These are phyloP conservation scores for Amphibalanus amphitrite DNA, from an alignment of 1,140 invertebrate genomes.

Conservation along the genomic window DNA sequence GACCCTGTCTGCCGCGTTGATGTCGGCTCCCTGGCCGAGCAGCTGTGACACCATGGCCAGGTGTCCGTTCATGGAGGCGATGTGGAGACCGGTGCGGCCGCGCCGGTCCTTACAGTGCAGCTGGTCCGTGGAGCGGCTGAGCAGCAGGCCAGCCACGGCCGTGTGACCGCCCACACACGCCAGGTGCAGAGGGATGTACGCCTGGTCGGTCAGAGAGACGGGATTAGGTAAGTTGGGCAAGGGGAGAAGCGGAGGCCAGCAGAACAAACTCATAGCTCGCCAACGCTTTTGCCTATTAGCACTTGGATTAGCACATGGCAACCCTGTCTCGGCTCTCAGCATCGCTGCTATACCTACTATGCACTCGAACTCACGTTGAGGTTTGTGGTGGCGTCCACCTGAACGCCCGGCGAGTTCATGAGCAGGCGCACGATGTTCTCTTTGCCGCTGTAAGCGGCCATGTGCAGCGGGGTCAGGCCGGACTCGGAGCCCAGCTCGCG, in stretches of 20 bases:
- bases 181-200: slow-evolving; percentile 83
- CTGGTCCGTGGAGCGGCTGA: slow-evolving; percentile 83
- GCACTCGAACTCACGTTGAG: slow-evolving; percentile 49
- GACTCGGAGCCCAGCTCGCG: slow-evolving; percentile 74
- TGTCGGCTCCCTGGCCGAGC: slow-evolving; percentile 90
- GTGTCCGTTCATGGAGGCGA: slow-evolving; percentile 88
- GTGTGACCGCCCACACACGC: slow-evolving; percentile 92
- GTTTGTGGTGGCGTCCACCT: slow-evolving; percentile 80
- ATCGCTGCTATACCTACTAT: too few relatives aligned
- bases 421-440: slow-evolving; percentile 90
- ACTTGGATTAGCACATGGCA: too few relatives aligned
- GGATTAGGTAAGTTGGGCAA: too few relatives aligned
- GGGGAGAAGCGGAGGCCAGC: too few relatives aligned
- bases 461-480: slow-evolving; percentile 84
- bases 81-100: slow-evolving; percentile 90
- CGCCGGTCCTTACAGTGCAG: slow-evolving; percentile 61
- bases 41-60: slow-evolving; percentile 95
- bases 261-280: too few relatives aligned
- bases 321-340: too few relatives aligned
- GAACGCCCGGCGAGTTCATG: slow-evolving; percentile 88
- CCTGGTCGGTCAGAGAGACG: too few relatives aligned
- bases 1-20: slow-evolving; percentile 87
- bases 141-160: slow-evolving; percentile 77
- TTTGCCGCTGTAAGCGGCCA: slow-evolving; percentile 92
- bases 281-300: too few relatives aligned